These are phyloP conservation scores for Heteronetta atricapilla DNA, from an alignment of 2,113 vertebrate species.

Conservation along the genomic window DNA sequence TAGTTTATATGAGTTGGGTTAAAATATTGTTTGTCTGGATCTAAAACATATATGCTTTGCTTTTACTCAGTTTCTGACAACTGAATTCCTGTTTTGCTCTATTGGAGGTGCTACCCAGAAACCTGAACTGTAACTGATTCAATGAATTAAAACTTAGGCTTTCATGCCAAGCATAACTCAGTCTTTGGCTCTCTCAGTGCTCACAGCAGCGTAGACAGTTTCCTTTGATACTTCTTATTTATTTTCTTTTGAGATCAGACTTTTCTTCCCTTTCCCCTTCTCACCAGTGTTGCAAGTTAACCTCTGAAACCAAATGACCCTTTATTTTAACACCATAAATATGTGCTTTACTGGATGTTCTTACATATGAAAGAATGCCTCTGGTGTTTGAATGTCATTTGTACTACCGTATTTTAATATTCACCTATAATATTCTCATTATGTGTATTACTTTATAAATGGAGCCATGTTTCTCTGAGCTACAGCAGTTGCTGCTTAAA, in stretches of 20 bases:
- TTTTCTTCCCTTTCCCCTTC: background rate
- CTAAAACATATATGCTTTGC: background rate
- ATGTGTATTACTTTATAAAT: background rate
- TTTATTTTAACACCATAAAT: background rate
- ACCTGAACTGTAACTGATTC: background rate
- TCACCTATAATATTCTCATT: background rate
- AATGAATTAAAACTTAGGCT: background rate
- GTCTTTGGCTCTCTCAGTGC: background rate
- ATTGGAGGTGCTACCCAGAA: background rate
- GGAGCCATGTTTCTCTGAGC: background rate
- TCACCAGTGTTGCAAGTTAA: background rate
- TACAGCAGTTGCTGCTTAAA: background rate
- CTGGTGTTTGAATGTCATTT: background rate
- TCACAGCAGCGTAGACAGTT: background rate
- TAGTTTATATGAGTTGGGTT: background rate
- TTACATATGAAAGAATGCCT: background rate
- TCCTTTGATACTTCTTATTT: constrained; percentile 17
- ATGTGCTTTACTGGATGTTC: background rate
- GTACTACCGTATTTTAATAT: background rate
- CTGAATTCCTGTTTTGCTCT: background rate
- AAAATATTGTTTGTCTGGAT: background rate
- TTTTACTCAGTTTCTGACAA: background rate
- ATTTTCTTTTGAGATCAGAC: background rate
- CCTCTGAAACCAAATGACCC: background rate
- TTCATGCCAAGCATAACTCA: constrained; percentile 25